Percentiles rank a stretch among this genome's conserved stretches.
phyloP scores from a whole-genome alignment of 2,797 vertebrate species.

The Cacajao melanocephalus region DNA sequence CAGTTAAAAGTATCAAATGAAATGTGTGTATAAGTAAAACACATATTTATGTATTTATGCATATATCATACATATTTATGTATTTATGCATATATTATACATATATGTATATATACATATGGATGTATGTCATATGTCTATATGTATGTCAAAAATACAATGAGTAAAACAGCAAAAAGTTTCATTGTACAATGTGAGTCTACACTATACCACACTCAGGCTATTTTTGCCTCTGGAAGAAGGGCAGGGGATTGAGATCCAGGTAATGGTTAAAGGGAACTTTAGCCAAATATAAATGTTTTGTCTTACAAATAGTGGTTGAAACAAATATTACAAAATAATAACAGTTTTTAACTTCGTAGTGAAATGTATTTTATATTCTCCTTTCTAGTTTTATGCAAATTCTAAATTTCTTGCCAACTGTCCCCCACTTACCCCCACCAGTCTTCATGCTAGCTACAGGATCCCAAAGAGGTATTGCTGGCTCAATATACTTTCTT shows the following conservation, averaged over 20 bases:
- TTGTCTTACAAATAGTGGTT: conserved; percentile 9
- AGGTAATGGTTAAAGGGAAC: background rate
- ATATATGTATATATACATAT: background rate
- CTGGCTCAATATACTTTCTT: background rate
- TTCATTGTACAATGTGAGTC: background rate
- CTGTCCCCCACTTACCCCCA: background rate
- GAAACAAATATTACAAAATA: conserved; percentile 24
- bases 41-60: background rate
- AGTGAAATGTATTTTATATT: background rate
- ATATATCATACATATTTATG: background rate
- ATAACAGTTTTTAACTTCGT: background rate
- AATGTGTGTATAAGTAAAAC: background rate
- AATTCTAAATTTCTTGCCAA: background rate
- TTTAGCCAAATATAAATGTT: background rate
- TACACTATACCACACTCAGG: background rate
- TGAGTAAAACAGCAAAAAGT: background rate
- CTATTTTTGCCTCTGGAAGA: background rate
- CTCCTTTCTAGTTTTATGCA: background rate
- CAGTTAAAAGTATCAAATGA: background rate
- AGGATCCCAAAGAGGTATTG: background rate
- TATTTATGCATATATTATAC: background rate
- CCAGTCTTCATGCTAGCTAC: background rate
- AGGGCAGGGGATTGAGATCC: background rate
- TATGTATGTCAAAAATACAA: background rate
- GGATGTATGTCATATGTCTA: background rate